Evolutionary conservation across 1,140 invertebrate genomes (phyloP).

Genomic region (Eriosoma lanigerum): DNA sequence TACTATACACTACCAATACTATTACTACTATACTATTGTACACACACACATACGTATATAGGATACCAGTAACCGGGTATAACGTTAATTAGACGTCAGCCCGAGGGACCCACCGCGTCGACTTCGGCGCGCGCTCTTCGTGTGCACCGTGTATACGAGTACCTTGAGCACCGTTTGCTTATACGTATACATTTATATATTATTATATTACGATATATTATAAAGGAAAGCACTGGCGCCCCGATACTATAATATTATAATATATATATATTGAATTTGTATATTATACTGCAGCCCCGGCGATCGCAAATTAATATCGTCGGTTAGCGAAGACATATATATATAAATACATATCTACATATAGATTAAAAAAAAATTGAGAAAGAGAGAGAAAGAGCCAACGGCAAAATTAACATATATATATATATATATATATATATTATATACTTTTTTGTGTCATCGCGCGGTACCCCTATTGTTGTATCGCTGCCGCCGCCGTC

Average conservation of each 20-base stretch:
- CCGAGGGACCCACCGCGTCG: slow-evolving; percentile 45
- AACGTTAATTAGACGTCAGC: slow-evolving; percentile 52
- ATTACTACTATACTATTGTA: background rate
- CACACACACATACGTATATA: background rate
- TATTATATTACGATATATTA: no score
- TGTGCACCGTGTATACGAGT: background rate
- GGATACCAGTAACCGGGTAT: slow-evolving; percentile 5
- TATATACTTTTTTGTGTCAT: background rate
- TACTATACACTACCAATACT: background rate
- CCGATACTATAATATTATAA: slow-evolving; percentile 7
- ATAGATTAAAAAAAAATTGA: no score
- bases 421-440: no score
- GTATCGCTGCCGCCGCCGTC: slow-evolving; percentile 15
- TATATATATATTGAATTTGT: no score
- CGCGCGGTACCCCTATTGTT: slow-evolving; percentile 18
- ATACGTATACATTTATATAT: background rate
- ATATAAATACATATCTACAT: no score
- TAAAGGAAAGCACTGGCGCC: background rate
- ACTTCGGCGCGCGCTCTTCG: slow-evolving; percentile 18
- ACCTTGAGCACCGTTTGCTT: background rate
- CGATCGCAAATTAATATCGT: slow-evolving; percentile 43
- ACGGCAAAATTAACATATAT: slow-evolving; percentile 23
- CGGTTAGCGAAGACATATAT: background rate
- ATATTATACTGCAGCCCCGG: background rate
- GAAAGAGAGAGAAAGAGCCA: background rate